Evolutionary conservation across 2,888 invertebrate species (phyloP).

Genomic region (Mechanitis messenoides): DNA sequence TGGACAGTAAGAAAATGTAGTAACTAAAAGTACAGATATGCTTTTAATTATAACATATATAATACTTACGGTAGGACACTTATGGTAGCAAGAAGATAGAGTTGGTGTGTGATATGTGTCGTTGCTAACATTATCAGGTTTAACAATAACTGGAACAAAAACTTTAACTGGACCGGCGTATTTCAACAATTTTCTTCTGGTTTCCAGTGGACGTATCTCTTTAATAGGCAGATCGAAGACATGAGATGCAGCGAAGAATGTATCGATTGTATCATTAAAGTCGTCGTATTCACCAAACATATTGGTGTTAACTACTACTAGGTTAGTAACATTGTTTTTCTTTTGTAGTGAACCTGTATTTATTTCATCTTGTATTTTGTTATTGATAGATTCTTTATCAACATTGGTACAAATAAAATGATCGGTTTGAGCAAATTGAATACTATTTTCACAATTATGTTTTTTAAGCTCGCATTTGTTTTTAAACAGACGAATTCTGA

Average conservation of each 20-base stretch:
- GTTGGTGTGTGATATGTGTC: constrained; percentile 47
- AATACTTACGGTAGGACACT: constrained; percentile 53
- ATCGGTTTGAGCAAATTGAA: constrained; percentile 44
- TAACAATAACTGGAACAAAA: constrained; percentile 46
- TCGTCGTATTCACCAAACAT: constrained; percentile 38
- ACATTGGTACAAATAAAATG: constrained; percentile 42
- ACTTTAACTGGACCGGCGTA: constrained; percentile 49
- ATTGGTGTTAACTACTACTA: constrained; percentile 48
- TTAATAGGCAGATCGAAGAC: constrained; percentile 48
- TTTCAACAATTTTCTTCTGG: constrained; percentile 43
- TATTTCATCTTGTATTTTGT: background rate
- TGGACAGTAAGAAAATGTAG: too few species aligned
- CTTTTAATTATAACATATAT: too few species aligned
- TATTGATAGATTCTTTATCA: background rate
- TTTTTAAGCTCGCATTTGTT: constrained; percentile 47
- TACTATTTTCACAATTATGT: constrained; percentile 45
- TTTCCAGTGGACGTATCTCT: constrained; percentile 37
- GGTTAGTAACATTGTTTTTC: constrained; percentile 25
- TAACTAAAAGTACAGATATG: too few species aligned
- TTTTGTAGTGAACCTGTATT: constrained; percentile 8
- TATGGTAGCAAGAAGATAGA: constrained; percentile 54
- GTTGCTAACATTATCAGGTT: constrained; percentile 45
- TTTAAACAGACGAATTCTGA: constrained; percentile 45
- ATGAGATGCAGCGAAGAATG: constrained; percentile 61
- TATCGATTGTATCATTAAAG: constrained; percentile 50